Conservation (phyloP, 2,888 invertebrate genomes). For the Ectobius pallidus region DNA sequence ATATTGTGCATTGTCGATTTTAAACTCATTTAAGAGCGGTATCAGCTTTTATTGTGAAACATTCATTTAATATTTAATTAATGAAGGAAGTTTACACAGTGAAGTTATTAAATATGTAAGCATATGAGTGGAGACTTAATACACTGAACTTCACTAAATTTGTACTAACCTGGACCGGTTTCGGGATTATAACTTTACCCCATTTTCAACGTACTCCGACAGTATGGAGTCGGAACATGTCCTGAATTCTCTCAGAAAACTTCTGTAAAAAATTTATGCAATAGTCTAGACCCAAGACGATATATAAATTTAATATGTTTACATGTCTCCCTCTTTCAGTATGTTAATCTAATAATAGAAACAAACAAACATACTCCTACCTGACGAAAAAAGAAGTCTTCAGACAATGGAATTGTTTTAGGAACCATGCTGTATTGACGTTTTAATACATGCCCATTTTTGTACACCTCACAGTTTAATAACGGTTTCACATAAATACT, state of each 20-base stretch:
- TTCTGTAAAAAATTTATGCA: background rate
- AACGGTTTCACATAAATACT: background rate
- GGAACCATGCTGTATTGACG: background rate
- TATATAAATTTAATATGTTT: background rate
- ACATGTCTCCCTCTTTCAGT: background rate
- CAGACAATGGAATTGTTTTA: background rate
- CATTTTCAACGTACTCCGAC: too few relatives aligned
- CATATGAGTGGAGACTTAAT: too few relatives aligned
- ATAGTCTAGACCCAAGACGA: background rate
- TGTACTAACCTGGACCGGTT: too few relatives aligned
- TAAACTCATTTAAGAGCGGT: too few relatives aligned
- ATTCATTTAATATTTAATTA: too few relatives aligned
- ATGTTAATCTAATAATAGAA: background rate
- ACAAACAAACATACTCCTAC: background rate
- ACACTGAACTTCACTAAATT: too few relatives aligned
- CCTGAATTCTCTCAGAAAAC: background rate
- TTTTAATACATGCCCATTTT: background rate
- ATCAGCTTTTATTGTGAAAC: too few relatives aligned
- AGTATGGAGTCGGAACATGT: background rate
- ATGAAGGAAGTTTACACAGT: too few relatives aligned
- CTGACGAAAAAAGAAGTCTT: constrained; percentile 2
- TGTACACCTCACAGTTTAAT: background rate
- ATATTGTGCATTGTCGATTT: too few relatives aligned
- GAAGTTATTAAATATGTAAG: too few relatives aligned
- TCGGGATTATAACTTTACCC: too few relatives aligned